A percentile compares a stretch with the other conserved stretches of the same genome.
Conservation (phyloP, 2,113 vertebrate species). For the Osmerus mordax region DNA sequence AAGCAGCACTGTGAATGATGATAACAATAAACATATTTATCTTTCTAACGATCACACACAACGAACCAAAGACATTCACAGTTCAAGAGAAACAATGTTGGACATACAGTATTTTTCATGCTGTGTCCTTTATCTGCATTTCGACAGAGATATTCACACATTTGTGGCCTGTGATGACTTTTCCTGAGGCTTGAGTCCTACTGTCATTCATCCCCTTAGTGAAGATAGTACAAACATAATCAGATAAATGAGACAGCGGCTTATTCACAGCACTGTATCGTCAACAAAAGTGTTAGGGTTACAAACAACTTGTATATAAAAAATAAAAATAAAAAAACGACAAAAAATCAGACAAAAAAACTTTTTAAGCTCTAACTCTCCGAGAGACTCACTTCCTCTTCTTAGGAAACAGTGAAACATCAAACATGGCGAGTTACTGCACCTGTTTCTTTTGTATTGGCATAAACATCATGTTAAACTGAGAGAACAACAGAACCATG, state of each 20-base stretch:
- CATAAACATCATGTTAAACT: no score
- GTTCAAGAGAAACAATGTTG: conserved; percentile 38
- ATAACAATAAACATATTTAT: conserved; percentile 27
- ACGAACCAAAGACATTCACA: conserved; percentile 21
- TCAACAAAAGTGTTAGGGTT: neutral
- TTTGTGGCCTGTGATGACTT: conserved; percentile 29
- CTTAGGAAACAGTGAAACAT: no score
- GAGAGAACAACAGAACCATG: no score
- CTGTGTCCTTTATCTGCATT: conserved; percentile 38
- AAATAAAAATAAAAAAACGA: no score
- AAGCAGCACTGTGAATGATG: conserved; percentile 25
- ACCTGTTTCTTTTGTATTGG: no score
- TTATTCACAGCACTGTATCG: conserved; percentile 7
- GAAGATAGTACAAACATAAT: conserved; percentile 34
- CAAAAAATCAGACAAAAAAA: no score
- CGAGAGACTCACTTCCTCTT: no score
- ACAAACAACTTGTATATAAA: no score
- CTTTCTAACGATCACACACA: neutral
- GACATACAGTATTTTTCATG: conserved; percentile 28
- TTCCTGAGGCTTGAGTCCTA: conserved; percentile 33
- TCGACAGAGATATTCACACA: conserved; percentile 37
- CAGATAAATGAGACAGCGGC: conserved; percentile 9
- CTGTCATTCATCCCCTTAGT: conserved; percentile 49
- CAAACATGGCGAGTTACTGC: no score
- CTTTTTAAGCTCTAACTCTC: no score